These are phyloP conservation scores for Phengaris alcon DNA, from an alignment of 2,888 invertebrate species.

Conservation along the genomic window DNA sequence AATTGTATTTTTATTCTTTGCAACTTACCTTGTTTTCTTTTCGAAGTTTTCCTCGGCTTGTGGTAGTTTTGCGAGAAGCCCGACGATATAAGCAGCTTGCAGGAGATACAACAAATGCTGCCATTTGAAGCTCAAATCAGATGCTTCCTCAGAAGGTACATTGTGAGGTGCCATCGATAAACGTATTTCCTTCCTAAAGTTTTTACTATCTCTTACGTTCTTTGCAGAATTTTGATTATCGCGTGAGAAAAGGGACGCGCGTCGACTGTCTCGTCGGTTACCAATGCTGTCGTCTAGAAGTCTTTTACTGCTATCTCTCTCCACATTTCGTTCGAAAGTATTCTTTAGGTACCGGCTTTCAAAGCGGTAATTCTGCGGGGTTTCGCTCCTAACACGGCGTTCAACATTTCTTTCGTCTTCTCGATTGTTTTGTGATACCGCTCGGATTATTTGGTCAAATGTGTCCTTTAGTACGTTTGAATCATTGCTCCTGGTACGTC, in stretches of 20 bases:
- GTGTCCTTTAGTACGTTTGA: neutral
- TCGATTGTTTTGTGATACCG: neutral
- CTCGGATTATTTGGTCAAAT: neutral
- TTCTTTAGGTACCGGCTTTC: neutral
- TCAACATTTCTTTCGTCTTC: neutral
- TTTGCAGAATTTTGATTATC: neutral
- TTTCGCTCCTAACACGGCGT: neutral
- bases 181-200: neutral
- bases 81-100: conserved; percentile 59
- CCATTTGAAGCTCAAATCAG: conserved; percentile 46
- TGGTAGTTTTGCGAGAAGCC: conserved; percentile 51
- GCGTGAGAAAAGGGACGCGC: neutral
- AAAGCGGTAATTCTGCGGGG: neutral
- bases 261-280: neutral
- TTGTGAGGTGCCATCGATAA: neutral
- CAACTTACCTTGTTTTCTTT: conserved; percentile 33
- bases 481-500: neutral
- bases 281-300: neutral
- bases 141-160: neutral
- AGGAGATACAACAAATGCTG: conserved; percentile 59
- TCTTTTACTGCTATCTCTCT: conserved; percentile 24
- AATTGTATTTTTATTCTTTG: neutral
- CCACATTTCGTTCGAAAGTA: conserved; percentile 7
- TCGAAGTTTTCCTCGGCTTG: conserved; percentile 35
- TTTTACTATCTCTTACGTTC: neutral